phyloP scores from a whole-genome alignment of 2,888 invertebrate genomes.

The Thyatira batis region DNA sequence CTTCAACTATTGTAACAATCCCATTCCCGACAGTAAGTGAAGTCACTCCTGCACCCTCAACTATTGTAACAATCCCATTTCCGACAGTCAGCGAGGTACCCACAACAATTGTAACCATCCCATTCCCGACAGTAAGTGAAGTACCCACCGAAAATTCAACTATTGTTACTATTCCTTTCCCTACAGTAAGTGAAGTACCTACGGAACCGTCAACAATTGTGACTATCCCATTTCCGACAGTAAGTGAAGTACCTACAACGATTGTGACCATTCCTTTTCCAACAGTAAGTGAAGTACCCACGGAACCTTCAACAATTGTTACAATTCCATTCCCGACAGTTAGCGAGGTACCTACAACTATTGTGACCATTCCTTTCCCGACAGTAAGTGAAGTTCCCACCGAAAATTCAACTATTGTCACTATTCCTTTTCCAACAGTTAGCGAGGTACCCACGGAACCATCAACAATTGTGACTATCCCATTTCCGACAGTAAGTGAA shows the following conservation, averaged over 20 bases:
- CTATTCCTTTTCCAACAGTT: neutral
- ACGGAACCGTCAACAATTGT: neutral
- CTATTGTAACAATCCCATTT: neutral
- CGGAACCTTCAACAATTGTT: neutral
- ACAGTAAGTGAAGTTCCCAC: neutral
- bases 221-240: neutral
- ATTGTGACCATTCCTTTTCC: neutral
- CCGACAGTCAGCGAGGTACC: neutral
- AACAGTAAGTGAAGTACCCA: neutral
- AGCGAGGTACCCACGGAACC: neutral
- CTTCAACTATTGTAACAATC: constrained; percentile 7
- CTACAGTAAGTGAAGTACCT: neutral
- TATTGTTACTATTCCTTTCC: neutral
- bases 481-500: constrained; percentile 4
- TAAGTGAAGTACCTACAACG: neutral
- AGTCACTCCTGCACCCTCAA: constrained; percentile 5
- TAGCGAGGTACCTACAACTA: neutral
- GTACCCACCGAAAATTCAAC: neutral
- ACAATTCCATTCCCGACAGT: neutral
- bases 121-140: neutral
- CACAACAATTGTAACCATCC: constrained; percentile 7
- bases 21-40: constrained; percentile 8
- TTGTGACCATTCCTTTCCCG: neutral
- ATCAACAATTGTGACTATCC: constrained; percentile 1
- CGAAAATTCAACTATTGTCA: neutral